Evolutionary conservation across 1,140 invertebrate genomes (phyloP).

Genomic region (Drosophila cardini): DNA sequence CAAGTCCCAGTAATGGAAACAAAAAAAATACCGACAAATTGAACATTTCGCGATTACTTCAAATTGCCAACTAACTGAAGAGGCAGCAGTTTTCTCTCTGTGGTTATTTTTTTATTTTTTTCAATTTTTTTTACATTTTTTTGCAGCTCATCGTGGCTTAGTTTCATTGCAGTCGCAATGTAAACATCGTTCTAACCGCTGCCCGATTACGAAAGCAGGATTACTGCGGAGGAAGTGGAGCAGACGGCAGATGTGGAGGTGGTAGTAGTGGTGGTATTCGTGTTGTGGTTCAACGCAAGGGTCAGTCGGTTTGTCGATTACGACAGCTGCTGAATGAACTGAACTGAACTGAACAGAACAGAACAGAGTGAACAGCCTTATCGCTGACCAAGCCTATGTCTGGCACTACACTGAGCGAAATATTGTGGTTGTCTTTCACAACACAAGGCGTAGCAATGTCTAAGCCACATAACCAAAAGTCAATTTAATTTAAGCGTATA

Average conservation of each 20-base stretch:
- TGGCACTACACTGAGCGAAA: constrained; percentile 43
- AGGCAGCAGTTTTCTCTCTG: constrained; percentile 3
- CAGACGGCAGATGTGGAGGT: not conserved
- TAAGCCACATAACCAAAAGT: constrained; percentile 42
- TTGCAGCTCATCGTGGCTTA: constrained; percentile 28
- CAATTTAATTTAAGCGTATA: constrained; percentile 41
- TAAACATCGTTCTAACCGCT: constrained; percentile 39
- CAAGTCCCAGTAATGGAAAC: constrained; percentile 12
- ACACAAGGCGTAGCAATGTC: constrained; percentile 20
- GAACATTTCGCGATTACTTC: constrained; percentile 45
- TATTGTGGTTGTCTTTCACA: constrained; percentile 12
- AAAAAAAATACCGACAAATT: constrained; percentile 27
- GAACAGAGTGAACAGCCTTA: constrained; percentile 41
- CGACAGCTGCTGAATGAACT: constrained; percentile 32
- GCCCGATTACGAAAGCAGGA: constrained; percentile 22
- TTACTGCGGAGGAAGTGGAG: not conserved
- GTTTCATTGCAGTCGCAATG: constrained; percentile 32
- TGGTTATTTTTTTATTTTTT: too few relatives aligned
- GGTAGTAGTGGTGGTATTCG: not conserved
- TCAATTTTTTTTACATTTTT: not conserved
- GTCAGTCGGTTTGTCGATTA: constrained; percentile 56
- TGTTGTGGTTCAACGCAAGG: constrained; percentile 37
- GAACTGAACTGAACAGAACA: constrained; percentile 11
- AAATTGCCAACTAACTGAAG: constrained; percentile 41
- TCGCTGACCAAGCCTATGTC: constrained; percentile 15